Base-by-base conservation (phyloP, 2,113 vertebrate species). In the Sebastes schlegelii region DNA sequence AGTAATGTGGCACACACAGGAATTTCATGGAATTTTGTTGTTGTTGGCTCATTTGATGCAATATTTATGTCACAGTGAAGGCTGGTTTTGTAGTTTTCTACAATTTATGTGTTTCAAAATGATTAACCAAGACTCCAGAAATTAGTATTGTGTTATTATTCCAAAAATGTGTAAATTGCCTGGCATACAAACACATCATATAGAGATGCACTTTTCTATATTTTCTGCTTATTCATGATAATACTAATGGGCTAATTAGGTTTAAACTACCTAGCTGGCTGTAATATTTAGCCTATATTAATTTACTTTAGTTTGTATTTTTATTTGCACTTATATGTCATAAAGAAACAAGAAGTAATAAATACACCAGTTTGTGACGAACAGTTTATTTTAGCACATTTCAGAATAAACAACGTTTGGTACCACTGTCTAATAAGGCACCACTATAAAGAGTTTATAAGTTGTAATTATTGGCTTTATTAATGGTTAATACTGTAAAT, bases 401-500 rank as follows among this genome's bases (percentile, higher is more conserved):
- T 60, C 45, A 16, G 45, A 65, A 46, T 48, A 10, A 16, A 45
- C 42, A 43, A 57, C 45, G 3, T 73, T 46, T 46, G 43, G 10
- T 48, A 74, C 16, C 10, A 74, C 14, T 48, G 26, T 26, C 34
- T 34, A 34, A 34, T 60, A 26, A 4, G 10, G 10, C 21, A 19
- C 9, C 5, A 73, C 26, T 48, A 48, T 26, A 26, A 60, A 19
- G 42, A 45, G 40, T 72, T 23, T 45, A 45, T 23, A n/a, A 13
- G 1, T 43, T 46, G 23, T 63, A 75, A 64, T 4, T 42, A 63
- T 13, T 75, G 58, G 26, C 16, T 61, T 23, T 63, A n/a, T 65
- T 66, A 65, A 55, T 77, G 12, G 8, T 55, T 63, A 77, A 51
- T 63, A 34, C 34, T 34, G 34, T 34, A 75, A 7, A 77, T 55